Percentiles rank a stretch among this genome's conserved stretches.
Conservation (phyloP, 1,140 invertebrate species). For the Caenorhabditis remanei region DNA sequence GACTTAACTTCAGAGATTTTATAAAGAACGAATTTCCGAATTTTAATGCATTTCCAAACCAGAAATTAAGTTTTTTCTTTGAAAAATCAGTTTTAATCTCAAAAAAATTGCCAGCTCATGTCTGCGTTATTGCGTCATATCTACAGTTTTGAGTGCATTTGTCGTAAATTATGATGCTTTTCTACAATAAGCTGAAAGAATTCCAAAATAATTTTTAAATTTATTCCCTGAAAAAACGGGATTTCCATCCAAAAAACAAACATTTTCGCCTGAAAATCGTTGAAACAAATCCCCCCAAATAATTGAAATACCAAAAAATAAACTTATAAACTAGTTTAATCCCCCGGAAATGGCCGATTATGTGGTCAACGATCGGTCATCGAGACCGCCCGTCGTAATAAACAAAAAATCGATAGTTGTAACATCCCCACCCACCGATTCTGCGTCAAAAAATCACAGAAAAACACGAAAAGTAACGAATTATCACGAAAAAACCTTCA, state of each 20-base stretch:
- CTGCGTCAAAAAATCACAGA: neutral
- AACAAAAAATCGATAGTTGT: neutral
- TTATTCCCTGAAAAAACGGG: neutral
- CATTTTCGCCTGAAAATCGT: neutral
- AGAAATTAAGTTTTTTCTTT: too few relatives aligned
- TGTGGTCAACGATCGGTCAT: neutral
- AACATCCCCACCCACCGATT: neutral
- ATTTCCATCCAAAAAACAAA: neutral
- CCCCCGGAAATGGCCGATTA: neutral
- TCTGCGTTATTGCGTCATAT: neutral
- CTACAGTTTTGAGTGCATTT: neutral
- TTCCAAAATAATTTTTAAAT: neutral
- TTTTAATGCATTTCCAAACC: too few relatives aligned
- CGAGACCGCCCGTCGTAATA: constrained; percentile 5
- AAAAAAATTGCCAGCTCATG: neutral
- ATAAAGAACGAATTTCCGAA: too few relatives aligned
- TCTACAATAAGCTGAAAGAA: neutral
- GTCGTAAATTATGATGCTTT: constrained; percentile 16
- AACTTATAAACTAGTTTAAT: too few relatives aligned
- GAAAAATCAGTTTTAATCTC: too few relatives aligned
- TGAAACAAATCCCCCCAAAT: neutral
- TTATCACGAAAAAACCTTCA: neutral
- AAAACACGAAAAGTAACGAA: neutral
- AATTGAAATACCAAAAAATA: neutral
- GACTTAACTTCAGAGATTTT: too few relatives aligned